A percentile compares a stretch with the other conserved stretches of the same genome.
phyloP scores from a whole-genome alignment of 2,113 vertebrate genomes.

The Pagrus major region DNA sequence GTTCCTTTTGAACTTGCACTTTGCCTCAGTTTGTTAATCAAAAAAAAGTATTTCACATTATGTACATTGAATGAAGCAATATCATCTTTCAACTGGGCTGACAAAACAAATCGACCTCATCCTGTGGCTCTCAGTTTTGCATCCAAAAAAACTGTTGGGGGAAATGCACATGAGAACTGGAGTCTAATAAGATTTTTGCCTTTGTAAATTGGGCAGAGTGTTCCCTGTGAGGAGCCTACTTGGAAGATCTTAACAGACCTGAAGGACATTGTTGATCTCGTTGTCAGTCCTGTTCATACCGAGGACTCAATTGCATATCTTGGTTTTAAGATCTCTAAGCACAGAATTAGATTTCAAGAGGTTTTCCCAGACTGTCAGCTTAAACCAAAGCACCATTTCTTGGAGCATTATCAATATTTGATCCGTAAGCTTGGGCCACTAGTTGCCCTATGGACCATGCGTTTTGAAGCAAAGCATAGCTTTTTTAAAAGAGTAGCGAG shows the following conservation, averaged over 20 bases:
- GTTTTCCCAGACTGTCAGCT: conserved; percentile 35
- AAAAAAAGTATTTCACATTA: conserved; percentile 45
- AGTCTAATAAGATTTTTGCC: conserved; percentile 42
- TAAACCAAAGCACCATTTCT: conserved; percentile 54
- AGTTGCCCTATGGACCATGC: conserved; percentile 40
- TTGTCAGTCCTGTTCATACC: too few species aligned
- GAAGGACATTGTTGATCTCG: too few species aligned
- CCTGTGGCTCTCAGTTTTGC: conserved; percentile 12
- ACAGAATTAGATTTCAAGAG: conserved; percentile 21
- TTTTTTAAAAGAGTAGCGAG: conserved; percentile 55
- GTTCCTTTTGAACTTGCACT: conserved; percentile 45
- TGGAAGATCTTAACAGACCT: too few species aligned
- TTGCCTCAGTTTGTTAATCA: conserved; percentile 8
- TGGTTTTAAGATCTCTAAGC: too few species aligned
- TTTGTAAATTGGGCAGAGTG: conserved; percentile 27
- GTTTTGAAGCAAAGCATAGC: conserved; percentile 62
- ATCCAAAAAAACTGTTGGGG: conserved; percentile 33
- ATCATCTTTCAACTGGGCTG: conserved; percentile 38
- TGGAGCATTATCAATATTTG: conserved; percentile 54
- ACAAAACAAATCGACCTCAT: conserved; percentile 50
- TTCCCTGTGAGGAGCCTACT: too few species aligned
- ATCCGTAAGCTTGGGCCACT: conserved; percentile 50
- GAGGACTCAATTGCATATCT: too few species aligned
- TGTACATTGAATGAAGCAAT: conserved; percentile 45
- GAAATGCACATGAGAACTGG: conserved; percentile 1